A percentile compares a stretch with the other conserved stretches of the same genome.
phyloP scores from a whole-genome alignment of 2,113 vertebrate species.

The human (Homo sapiens) region GRCh38 chr3:76462001-76462500 shows the following conservation, averaged over 20 bases:
- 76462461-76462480: neutral
- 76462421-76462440: neutral
- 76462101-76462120: neutral
- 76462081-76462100: neutral
- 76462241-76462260: neutral
- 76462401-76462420: neutral
- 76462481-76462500: neutral
- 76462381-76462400: neutral
- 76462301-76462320: neutral
- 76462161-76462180: neutral
- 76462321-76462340: neutral
- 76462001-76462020: neutral
- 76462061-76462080: neutral
- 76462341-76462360: neutral
- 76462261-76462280: neutral
- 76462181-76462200: neutral
- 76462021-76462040: neutral
- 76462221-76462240: neutral
- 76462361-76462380: neutral
- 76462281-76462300: neutral
- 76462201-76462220: neutral
- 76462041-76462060: neutral
- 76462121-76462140: neutral
- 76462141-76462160: constrained; percentile 6
- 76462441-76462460: neutral